Conservation (phyloP, 2,113 vertebrate species). For the human (Homo sapiens) region DNA sequence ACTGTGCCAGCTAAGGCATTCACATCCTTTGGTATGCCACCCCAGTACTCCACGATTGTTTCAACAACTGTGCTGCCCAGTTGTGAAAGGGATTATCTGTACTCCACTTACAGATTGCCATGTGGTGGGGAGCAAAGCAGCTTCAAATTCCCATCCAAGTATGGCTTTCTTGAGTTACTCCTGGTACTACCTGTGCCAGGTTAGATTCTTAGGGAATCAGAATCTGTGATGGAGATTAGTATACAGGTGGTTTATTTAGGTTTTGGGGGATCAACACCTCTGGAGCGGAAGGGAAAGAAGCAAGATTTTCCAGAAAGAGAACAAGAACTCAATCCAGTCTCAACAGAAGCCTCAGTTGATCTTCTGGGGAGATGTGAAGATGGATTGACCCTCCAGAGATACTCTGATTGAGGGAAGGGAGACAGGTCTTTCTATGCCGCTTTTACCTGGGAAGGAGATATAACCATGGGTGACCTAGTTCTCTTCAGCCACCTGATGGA, state of each 20-base stretch:
- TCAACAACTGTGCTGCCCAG: not conserved
- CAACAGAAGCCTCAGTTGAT: not conserved
- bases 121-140: not conserved
- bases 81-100: no score
- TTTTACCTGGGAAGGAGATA: not conserved
- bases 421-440: not conserved
- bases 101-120: not conserved
- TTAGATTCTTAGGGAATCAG: not conserved
- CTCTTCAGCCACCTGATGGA: not conserved
- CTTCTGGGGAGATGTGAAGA: not conserved
- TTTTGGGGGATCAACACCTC: not conserved
- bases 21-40: not conserved
- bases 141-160: not conserved
- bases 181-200: not conserved
- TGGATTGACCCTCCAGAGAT: not conserved
- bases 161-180: not conserved
- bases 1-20: not conserved
- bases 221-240: not conserved
- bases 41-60: not conserved
- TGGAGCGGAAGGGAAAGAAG: not conserved
- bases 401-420: not conserved
- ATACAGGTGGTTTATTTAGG: not conserved
- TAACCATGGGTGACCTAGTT: not conserved
- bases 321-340: not conserved
- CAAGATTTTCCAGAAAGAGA: not conserved